Conservation (phyloP, 53 echinoderm and acorn worm genomes). For the Luidia sarsii region DNA sequence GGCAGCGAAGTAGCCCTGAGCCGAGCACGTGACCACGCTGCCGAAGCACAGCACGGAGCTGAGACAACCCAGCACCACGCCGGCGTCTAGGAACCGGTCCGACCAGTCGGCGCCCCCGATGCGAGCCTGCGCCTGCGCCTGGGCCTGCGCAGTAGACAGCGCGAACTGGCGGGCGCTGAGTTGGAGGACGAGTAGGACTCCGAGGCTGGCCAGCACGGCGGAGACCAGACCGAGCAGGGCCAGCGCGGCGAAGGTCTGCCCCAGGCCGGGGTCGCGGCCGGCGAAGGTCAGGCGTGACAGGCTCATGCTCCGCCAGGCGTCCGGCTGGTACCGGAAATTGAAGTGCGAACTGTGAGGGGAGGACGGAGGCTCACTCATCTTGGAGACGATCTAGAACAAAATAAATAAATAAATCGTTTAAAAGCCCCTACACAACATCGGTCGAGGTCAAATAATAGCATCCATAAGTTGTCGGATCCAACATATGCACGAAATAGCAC, state of each 20-base stretch:
- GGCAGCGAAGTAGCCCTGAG: constrained; percentile 91
- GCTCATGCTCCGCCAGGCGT: constrained; percentile 44
- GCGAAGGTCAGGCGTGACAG: constrained; percentile 62
- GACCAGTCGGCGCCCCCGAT: constrained; percentile 58
- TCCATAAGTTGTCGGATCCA: too few relatives aligned
- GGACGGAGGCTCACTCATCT: constrained; percentile 30
- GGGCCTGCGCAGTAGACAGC: constrained; percentile 28
- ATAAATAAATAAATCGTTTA: too few relatives aligned
- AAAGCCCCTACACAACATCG: too few relatives aligned
- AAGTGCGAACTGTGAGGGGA: constrained; percentile 10
- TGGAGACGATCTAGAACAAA: neutral
- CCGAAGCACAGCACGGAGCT: constrained; percentile 83
- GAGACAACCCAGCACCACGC: constrained; percentile 81
- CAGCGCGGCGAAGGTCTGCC: constrained; percentile 76
- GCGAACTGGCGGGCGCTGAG: constrained; percentile 72
- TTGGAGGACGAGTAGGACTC: constrained; percentile 74
- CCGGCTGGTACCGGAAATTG: too few relatives aligned
- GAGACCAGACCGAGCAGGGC: constrained; percentile 79
- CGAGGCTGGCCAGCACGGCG: constrained; percentile 65
- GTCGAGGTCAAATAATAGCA: too few relatives aligned
- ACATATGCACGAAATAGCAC: too few relatives aligned
- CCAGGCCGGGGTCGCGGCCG: constrained; percentile 64
- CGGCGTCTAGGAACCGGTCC: constrained; percentile 73
- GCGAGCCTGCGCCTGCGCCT: constrained; percentile 31
- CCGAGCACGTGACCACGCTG: constrained; percentile 81